A percentile compares a stretch with the other conserved stretches of the same genome.
These are phyloP conservation scores for Tyrophagus putrescentiae DNA, from an alignment of 1,140 invertebrate genomes.

Conservation along the genomic window DNA sequence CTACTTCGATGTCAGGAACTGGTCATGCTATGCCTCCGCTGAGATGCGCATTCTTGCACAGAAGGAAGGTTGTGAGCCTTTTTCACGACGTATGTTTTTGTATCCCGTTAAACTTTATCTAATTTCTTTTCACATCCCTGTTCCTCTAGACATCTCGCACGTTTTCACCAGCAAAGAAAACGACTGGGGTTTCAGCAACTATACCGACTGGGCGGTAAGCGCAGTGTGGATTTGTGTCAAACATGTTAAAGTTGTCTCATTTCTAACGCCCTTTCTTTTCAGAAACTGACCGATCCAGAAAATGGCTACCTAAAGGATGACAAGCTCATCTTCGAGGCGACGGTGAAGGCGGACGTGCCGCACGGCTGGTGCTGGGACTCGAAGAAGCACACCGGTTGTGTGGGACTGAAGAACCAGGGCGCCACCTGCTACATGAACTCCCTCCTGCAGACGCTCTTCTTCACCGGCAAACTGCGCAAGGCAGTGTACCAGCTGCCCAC, in stretches of 20 bases:
- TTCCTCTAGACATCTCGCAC: slow-evolving; percentile 55
- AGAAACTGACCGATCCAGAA: slow-evolving; percentile 76
- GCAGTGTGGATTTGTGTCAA: too few relatives aligned
- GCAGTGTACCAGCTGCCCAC: slow-evolving; percentile 99
- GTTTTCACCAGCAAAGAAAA: slow-evolving; percentile 85
- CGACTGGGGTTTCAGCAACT: slow-evolving; percentile 95
- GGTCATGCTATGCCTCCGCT: slow-evolving; percentile 90
- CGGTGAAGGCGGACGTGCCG: slow-evolving; percentile 85
- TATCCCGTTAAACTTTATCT: slow-evolving; percentile 13
- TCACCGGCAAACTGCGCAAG: slow-evolving; percentile 75
- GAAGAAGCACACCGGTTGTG: slow-evolving; percentile 98
- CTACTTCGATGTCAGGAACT: slow-evolving; percentile 43
- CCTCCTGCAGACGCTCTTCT: slow-evolving; percentile 91
- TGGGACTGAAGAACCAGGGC: slow-evolving; percentile 98
- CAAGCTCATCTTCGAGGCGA: slow-evolving; percentile 75
- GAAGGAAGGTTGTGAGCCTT: slow-evolving; percentile 63
- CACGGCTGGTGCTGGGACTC: slow-evolving; percentile 96
- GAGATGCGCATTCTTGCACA: slow-evolving; percentile 71
- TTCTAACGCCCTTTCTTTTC: slow-evolving; percentile 25
- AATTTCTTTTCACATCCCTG: slow-evolving; percentile 23
- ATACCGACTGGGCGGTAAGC: slow-evolving; percentile 67
- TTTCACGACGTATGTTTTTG: slow-evolving; percentile 50
- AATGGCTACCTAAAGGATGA: slow-evolving; percentile 91
- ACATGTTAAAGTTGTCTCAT: too few relatives aligned
- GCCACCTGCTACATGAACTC: slow-evolving; percentile 99